Base-by-base conservation (phyloP, 1,140 invertebrate genomes). In the Drosophila murphyi region DNA sequence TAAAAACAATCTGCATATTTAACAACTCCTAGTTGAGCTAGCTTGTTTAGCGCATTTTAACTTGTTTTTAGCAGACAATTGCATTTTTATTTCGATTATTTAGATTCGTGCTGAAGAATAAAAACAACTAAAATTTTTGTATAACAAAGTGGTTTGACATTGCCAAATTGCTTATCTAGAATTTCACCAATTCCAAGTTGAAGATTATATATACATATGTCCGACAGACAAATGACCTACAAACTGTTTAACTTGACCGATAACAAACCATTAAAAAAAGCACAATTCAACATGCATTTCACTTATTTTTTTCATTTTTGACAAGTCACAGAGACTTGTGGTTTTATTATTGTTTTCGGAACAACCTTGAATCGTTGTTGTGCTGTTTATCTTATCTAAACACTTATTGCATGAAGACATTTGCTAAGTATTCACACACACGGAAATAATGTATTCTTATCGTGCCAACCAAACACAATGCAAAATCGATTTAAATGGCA, bases 341-440 rank as follows among this genome's bases (percentile, higher is more conserved):
- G 3, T 56, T 60, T 68, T 32, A 28, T 50, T 20, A 20, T 20
- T 20, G 20, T 20, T 20, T 54, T 69, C 62, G n/a, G 32, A 1
- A 6, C 32, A 82, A 88, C 82, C 80, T 87, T 88, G 72, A 87
- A 88, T 76, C 88, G 81, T 76, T 72, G 60, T 77, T 62, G 76
- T 68, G 76, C 68, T 54, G 45, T 68, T 54, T 87, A 87, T 87
- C 83, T 87, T 82, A 87, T 87, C 82, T 52, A 7, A 56, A 31
- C 5, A 35, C 45, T 67, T 41, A 54, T n/a, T 3, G 31, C 4
- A 52, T 35, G 29, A 60, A 79, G 61, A 76, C 62, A 69, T 51
- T 63, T 69, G 62, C 32, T 43, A 57, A 20, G 54, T 52, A 55
- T 59, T 52, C 64, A 63, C 47, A 63, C 73, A 55, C 60, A 50